Base-by-base conservation (phyloP, 2,797 vertebrate species). In the Dipus sagitta region DNA sequence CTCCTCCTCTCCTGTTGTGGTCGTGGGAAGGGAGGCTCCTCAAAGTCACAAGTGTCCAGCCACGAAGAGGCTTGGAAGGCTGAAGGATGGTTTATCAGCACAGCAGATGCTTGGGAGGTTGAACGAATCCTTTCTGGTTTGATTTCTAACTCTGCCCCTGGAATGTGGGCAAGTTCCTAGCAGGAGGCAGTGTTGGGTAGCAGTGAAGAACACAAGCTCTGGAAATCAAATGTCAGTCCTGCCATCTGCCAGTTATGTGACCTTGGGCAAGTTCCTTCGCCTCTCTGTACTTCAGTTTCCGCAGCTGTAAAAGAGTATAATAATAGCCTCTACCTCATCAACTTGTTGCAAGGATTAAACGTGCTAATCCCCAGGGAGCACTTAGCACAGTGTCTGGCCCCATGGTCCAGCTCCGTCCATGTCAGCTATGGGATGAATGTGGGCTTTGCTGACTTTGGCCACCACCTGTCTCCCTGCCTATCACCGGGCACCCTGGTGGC, bases 351-450 rank as follows among this genome's bases (percentile, higher is more conserved):
- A 0, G 14, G 94, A 95, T 97, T 95, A 96, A 92, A 95, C 0
- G 94, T 91, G 96, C 71, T 97, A 97, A 97, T 97, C 96, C 96
- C 67, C 1, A 64, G 32, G 70, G 77, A 93, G 84, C 95, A 82
- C 86, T 96, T 96, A 92, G 88, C 97, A 92, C 83, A 2, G 76
- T 95, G 93, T 93, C 95, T 96, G 95, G 94, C 83, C 70, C 28
- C 28, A 1, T 2, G 68, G 88, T 92, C 90, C 15, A n/a, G 77
- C 52, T 47, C 93, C 80, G 26, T 90, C 75, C 20, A 3, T 92
- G 93, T 94, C 92, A 92, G 84, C 90, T 90, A 81, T 58, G 92
- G 58, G 21, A 65, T 87, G 94, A 95, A 94, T 64, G 70, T 12
- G 24, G 90, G 82, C 38, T 75, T 86, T 17, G 11, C 80, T 26